A percentile compares a stretch with the other conserved stretches of the same genome.
Evolutionary conservation across 2,797 vertebrate species (phyloP).

Genomic region (Microctenopoma lineatum): DNA sequence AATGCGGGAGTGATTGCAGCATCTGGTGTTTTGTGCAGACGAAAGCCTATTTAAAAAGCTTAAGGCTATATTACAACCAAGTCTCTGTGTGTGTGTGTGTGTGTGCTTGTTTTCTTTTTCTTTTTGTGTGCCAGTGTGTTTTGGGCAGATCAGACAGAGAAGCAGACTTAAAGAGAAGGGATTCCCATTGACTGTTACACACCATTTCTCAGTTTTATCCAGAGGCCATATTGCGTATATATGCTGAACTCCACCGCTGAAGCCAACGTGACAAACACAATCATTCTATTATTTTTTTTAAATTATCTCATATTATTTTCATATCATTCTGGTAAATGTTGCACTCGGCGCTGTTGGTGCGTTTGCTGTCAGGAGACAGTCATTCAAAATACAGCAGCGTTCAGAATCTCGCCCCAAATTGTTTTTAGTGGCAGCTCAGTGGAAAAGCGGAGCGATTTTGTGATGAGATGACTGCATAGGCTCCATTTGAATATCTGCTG

Average conservation of each 20-base stretch:
- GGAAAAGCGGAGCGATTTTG: conserved; percentile 22
- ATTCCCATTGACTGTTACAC: conserved; percentile 28
- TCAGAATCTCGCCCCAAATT: conserved; percentile 21
- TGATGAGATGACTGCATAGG: conserved; percentile 22
- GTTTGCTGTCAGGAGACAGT: conserved; percentile 19
- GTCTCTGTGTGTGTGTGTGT: conserved; percentile 22
- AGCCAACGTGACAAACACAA: conserved; percentile 14
- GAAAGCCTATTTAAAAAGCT: conserved; percentile 65
- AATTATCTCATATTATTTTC: not conserved
- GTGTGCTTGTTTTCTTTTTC: conserved; percentile 22
- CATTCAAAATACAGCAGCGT: conserved; percentile 31
- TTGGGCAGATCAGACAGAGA: conserved; percentile 30
- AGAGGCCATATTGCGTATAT: conserved; percentile 17
- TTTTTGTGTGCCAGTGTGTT: conserved; percentile 35
- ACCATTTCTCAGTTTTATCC: conserved; percentile 23
- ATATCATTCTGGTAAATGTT: conserved; percentile 14
- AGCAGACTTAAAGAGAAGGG: conserved; percentile 43
- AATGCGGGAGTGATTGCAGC: conserved; percentile 70
- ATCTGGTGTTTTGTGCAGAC: conserved; percentile 69
- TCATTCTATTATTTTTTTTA: not conserved
- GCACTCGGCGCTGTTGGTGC: conserved; percentile 1
- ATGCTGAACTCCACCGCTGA: not conserved
- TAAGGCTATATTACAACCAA: conserved; percentile 53
- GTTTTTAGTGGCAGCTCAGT: conserved; percentile 39
- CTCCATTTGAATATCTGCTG: conserved; percentile 45